These are phyloP conservation scores for Dolichomitus sp. DNA, from an alignment of 2,888 invertebrate species.

Conservation along the genomic window DNA sequence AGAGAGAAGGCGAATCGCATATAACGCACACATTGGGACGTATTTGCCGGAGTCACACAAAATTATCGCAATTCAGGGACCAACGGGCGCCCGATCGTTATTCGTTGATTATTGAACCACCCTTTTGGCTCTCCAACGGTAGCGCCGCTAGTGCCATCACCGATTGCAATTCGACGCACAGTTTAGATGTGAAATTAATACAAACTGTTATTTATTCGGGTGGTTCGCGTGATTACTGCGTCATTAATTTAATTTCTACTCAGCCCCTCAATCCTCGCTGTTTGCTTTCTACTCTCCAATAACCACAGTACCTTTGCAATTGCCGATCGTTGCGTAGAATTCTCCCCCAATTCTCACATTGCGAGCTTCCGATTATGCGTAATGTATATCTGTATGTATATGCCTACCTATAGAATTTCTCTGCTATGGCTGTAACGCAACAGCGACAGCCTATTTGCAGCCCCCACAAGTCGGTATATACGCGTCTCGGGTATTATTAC, in stretches of 20 bases:
- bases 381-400: conserved; percentile 12
- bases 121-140: conserved; percentile 21
- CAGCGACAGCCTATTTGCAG: conserved; percentile 40
- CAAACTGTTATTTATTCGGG: conserved; percentile 75
- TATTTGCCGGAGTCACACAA: conserved; percentile 71
- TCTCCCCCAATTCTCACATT: conserved; percentile 32
- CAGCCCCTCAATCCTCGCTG: conserved; percentile 35
- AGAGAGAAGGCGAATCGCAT: conserved; percentile 51
- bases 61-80: conserved; percentile 73
- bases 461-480: conserved; percentile 32
- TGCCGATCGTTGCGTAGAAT: conserved; percentile 17
- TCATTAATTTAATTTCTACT: conserved; percentile 77
- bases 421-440: conserved; percentile 14
- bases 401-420: not conserved
- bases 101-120: conserved; percentile 73
- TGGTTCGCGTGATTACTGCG: conserved; percentile 73
- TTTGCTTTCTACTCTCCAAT: conserved; percentile 22
- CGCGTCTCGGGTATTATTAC: conserved; percentile 34
- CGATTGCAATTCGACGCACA: conserved; percentile 69
- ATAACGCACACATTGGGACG: conserved; percentile 46
- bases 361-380: conserved; percentile 1
- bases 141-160: conserved; percentile 26
- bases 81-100: conserved; percentile 68
- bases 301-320: conserved; percentile 5
- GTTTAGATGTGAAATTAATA: conserved; percentile 78